These are phyloP conservation scores for Nomada ruficornis DNA, from an alignment of 2,888 invertebrate species.

Conservation along the genomic window DNA sequence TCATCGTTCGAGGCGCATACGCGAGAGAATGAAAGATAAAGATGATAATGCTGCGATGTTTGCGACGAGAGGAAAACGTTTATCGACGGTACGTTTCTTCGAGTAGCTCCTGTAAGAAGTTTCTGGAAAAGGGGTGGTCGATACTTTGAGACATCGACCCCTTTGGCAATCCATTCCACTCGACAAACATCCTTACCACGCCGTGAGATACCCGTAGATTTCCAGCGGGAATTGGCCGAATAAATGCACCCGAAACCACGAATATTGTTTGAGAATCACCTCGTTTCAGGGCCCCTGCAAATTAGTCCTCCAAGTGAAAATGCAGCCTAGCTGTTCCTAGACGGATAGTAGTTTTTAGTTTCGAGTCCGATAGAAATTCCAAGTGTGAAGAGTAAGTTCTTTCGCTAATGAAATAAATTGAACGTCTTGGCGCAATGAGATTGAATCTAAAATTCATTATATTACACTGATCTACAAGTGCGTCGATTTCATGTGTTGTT, in stretches of 20 bases:
- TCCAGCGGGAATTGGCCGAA: constrained; percentile 46
- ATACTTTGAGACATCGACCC: constrained; percentile 8
- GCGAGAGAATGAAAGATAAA: no score
- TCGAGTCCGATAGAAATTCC: neutral
- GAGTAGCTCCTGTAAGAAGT: neutral
- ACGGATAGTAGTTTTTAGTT: neutral
- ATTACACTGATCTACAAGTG: no score
- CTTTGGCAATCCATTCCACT: neutral
- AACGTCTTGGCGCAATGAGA: no score
- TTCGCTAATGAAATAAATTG: no score
- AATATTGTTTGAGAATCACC: constrained; percentile 26
- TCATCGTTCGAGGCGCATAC: no score
- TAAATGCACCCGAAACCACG: constrained; percentile 3
- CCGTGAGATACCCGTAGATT: constrained; percentile 31
- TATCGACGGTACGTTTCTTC: no score
- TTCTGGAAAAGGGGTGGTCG: neutral
- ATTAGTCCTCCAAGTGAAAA: neutral
- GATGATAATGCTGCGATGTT: no score
- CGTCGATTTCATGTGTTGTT: no score
- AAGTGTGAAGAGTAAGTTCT: no score
- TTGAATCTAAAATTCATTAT: no score
- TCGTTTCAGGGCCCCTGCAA: no score
- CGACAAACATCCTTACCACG: neutral
- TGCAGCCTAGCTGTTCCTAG: neutral
- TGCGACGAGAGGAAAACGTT: no score